Conservation (phyloP, 2,113 vertebrate genomes). For the Vulpes ferrilata region DNA sequence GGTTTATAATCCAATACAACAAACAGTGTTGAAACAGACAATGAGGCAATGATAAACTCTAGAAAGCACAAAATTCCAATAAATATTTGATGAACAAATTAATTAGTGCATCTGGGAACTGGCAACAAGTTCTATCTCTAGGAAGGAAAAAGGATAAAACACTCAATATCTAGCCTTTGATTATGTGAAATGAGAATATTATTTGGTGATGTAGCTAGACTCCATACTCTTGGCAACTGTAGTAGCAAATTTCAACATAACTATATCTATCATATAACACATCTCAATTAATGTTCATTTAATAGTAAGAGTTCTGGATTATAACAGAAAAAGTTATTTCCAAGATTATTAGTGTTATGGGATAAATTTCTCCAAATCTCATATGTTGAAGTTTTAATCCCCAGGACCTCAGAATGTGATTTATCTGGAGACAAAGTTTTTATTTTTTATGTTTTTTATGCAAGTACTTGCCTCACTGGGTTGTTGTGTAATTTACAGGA, state of each 20-base stretch:
- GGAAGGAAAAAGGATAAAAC: neutral
- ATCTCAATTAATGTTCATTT: neutral
- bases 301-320: neutral
- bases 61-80: neutral
- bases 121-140: neutral
- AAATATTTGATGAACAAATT: constrained; percentile 48
- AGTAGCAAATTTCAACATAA: neutral
- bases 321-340: neutral
- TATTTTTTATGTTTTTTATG: no score
- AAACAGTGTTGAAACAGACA: neutral
- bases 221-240: neutral
- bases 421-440: neutral
- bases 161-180: neutral
- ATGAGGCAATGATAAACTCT: neutral
- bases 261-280: neutral
- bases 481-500: no score
- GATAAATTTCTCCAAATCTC: neutral
- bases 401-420: neutral
- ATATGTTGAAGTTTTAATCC: neutral
- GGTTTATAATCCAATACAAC: neutral
- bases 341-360: neutral
- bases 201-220: neutral
- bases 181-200: neutral
- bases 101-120: neutral
- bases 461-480: no score